Conservation (phyloP, 2,113 vertebrate species). For the Gymnarchus niloticus region DNA sequence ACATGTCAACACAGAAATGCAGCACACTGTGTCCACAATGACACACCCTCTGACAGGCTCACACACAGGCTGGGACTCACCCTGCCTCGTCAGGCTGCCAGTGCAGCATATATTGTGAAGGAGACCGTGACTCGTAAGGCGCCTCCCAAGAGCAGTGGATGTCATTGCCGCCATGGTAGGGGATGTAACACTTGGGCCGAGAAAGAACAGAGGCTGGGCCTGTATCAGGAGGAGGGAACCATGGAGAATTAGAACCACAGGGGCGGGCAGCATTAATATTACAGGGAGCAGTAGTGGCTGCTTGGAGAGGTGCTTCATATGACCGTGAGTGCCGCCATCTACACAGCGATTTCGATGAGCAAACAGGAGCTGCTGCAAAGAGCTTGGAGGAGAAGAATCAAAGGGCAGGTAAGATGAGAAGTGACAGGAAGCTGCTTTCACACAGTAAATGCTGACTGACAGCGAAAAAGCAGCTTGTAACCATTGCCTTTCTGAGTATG, state of each 20-base stretch:
- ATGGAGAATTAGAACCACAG: background rate
- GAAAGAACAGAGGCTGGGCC: constrained; percentile 40
- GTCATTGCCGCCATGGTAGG: constrained; percentile 11
- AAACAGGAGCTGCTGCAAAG: background rate
- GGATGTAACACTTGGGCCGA: constrained; percentile 40
- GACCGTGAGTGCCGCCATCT: background rate
- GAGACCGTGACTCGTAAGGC: background rate
- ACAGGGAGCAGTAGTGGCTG: background rate
- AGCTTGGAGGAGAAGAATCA: background rate
- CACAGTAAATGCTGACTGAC: background rate
- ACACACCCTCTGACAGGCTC: too few relatives aligned
- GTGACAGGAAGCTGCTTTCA: background rate
- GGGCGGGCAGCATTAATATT: background rate
- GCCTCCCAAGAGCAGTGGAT: constrained; percentile 53
- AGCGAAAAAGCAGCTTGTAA: background rate
- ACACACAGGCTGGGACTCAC: background rate
- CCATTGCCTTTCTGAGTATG: background rate
- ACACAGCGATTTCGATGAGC: background rate
- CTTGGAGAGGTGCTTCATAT: background rate
- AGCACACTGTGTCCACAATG: background rate
- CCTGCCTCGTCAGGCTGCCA: constrained; percentile 35
- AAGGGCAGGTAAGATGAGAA: background rate
- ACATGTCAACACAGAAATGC: background rate
- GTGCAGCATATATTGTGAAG: constrained; percentile 47
- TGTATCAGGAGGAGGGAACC: constrained; percentile 6